Evolutionary conservation across 2,113 vertebrate species (phyloP), one percentile per base, ranked within the genome.

Genomic region (Pao palembangensis): DNA sequence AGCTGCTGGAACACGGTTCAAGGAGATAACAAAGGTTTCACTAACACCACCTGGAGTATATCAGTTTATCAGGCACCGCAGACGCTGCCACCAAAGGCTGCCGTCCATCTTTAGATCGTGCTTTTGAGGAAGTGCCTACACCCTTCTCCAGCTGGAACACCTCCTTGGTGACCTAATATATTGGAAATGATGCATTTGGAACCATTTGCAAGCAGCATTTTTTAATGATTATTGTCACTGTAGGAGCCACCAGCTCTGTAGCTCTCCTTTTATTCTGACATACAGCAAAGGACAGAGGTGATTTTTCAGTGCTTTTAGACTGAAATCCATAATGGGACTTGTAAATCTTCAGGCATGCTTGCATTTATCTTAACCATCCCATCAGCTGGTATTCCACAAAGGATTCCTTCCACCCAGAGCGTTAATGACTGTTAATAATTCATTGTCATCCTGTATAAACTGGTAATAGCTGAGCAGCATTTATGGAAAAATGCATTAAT

Each of bases 1-100:
- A 51, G 43, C 62, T 75, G 75, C 66, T 70, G 80, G 64, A 76
- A 55, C 51, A 52, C 41, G 58, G 75, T 69, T 82, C 83, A 68
- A 61, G 66, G 71, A 72, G 78, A 82, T 80, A 82, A 73, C 72
- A 61, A 77, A 78, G 74, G 75, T 69, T 68, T 83, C 71, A 65
- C 78, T 73, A 76, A 84, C 71, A 61, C 76, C 66, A 78, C 66
- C 72, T 60, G 54, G 49, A 72, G 47, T 34, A 44, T 53, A n/a
- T n/a, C n/a, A n/a, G 75, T 79, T 81, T 84, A 84, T 86, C 80
- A 41, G 73, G 56, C 57, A n/a, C 68, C 67, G 68, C 83, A 85
- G 80, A 66, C 67, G 73, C 74, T 70, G 72, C 73, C 41, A 58
- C 47, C 15, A 61, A 63, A 67, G 53, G 64, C 64, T 28, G 25